A percentile compares a stretch with the other conserved stretches of the same genome.
Conservation (phyloP, 2,113 vertebrate genomes). For the Bostrychus sinensis region DNA sequence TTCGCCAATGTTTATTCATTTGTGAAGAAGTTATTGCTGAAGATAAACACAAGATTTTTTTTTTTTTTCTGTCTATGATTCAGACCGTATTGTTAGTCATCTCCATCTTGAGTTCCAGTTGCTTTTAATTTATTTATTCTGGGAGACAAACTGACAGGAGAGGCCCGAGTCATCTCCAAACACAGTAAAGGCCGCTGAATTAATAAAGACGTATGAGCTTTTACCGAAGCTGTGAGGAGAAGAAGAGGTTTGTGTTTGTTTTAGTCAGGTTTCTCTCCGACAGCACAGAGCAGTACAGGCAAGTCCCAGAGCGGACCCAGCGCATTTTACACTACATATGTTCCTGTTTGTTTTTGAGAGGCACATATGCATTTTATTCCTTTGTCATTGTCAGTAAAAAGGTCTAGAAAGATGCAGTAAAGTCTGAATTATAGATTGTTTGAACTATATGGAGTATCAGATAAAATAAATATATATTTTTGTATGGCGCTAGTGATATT, state of each 20-base stretch:
- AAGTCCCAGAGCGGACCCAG: conserved; percentile 18
- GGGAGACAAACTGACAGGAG: conserved; percentile 53
- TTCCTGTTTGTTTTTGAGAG: conserved; percentile 59
- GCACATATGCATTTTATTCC: conserved; percentile 30
- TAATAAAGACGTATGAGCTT: conserved; percentile 65
- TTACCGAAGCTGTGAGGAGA: conserved; percentile 60
- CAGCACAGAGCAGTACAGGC: conserved; percentile 44
- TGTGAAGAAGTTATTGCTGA: background rate
- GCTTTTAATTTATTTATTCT: conserved; percentile 59
- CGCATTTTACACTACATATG: conserved; percentile 58
- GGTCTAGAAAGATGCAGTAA: conserved; percentile 9
- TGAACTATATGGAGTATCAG: conserved; percentile 15
- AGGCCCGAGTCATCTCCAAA: conserved; percentile 48
- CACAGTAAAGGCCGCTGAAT: conserved; percentile 56
- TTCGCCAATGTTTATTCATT: conserved; percentile 1
- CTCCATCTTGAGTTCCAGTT: conserved; percentile 21
- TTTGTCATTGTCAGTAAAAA: conserved; percentile 38
- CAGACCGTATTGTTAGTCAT: conserved; percentile 24
- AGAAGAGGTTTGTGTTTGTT: conserved; percentile 53
- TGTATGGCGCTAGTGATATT: background rate
- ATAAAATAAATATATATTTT: conserved; percentile 31
- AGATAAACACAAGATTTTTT: conserved; percentile 17
- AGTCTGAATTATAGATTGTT: conserved; percentile 39
- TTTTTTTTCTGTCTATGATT: background rate
- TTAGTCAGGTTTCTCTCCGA: conserved; percentile 45